Evolutionary conservation across 2,888 invertebrate genomes (phyloP).

Genomic region (Torymus aiolomorphi): DNA sequence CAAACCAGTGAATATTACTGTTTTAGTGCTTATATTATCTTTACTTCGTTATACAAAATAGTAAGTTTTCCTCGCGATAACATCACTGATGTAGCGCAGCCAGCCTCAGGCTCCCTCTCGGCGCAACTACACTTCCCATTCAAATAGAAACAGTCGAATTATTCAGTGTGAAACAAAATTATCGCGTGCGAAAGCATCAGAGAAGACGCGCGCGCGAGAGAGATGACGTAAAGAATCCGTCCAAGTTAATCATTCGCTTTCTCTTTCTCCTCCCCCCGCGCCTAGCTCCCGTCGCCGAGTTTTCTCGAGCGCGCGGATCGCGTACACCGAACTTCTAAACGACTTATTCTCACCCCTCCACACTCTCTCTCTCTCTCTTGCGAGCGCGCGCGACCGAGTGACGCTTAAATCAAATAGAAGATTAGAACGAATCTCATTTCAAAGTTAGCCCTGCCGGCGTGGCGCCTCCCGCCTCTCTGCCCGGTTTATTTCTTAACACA

Average conservation of each 20-base stretch:
- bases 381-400: slow-evolving; percentile 29
- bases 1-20: no score
- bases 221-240: background rate
- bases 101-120: background rate
- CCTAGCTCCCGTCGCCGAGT: background rate
- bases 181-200: background rate
- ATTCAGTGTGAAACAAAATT: background rate
- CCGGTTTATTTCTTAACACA: slow-evolving; percentile 51
- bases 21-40: no score
- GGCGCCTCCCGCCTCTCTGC: background rate
- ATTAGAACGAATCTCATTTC: slow-evolving; percentile 63
- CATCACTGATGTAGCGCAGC: no score
- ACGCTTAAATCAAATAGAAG: slow-evolving; percentile 63
- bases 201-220: background rate
- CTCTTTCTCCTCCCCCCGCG: background rate
- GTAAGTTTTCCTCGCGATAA: no score
- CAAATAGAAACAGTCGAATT: background rate
- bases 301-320: background rate
- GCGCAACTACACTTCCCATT: background rate
- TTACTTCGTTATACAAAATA: no score
- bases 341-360: slow-evolving; percentile 54
- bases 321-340: slow-evolving; percentile 56
- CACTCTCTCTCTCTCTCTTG: slow-evolving; percentile 23
- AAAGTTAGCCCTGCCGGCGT: slow-evolving; percentile 54
- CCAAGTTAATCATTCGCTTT: slow-evolving; percentile 14